Evolutionary conservation across 2,797 vertebrate genomes (phyloP).

Genomic region (Sandelia bainsii): DNA sequence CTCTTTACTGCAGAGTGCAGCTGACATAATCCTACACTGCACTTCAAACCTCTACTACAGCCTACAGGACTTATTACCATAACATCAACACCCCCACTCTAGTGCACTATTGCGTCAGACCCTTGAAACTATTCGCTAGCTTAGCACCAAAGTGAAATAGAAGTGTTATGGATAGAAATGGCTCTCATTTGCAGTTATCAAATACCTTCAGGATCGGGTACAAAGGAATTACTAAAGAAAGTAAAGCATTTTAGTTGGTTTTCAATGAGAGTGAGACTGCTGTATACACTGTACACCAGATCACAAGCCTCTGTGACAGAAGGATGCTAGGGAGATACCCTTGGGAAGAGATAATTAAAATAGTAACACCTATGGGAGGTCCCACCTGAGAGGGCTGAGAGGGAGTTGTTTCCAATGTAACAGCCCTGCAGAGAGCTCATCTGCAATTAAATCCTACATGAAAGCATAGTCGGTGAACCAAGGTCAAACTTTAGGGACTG

Average conservation of each 20-base stretch:
- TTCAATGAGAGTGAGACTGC: constrained; percentile 1
- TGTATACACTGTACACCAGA: constrained; percentile 7
- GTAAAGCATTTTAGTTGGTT: neutral
- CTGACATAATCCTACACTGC: constrained; percentile 74
- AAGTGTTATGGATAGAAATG: constrained; percentile 7
- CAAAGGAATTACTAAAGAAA: neutral
- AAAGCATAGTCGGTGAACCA: constrained; percentile 41
- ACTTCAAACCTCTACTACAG: constrained; percentile 71
- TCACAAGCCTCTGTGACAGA: constrained; percentile 46
- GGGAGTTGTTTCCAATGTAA: constrained; percentile 67
- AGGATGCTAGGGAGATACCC: constrained; percentile 69
- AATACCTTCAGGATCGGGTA: neutral
- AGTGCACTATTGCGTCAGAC: constrained; percentile 59
- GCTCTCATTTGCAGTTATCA: neutral
- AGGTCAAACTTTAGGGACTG: constrained; percentile 2
- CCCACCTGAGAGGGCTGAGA: constrained; percentile 57
- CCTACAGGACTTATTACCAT: constrained; percentile 73
- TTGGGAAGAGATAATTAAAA: constrained; percentile 85
- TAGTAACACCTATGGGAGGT: constrained; percentile 76
- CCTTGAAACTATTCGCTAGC: constrained; percentile 56
- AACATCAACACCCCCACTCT: constrained; percentile 73
- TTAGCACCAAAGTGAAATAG: constrained; percentile 41
- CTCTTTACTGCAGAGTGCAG: constrained; percentile 40
- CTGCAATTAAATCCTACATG: constrained; percentile 73
- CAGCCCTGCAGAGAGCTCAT: constrained; percentile 68